Base-by-base conservation (phyloP, 2,888 invertebrate genomes). In the Noctua janthe region DNA sequence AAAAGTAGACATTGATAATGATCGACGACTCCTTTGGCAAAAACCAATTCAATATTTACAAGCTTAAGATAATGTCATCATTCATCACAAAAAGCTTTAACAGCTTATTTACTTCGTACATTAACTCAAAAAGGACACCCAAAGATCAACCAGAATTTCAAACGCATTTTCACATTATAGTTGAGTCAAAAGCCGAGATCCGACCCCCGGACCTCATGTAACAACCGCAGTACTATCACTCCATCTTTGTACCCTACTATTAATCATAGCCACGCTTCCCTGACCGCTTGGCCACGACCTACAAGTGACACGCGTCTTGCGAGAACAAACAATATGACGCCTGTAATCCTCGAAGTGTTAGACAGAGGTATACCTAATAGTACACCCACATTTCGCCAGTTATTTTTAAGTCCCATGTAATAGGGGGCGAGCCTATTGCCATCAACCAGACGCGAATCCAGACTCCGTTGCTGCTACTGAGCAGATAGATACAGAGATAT, bases 191-290 rank as follows among this genome's bases (percentile, higher is more conserved):
- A 76, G 56, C 64, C 35, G n/a, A 64, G 43, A n/a, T 67, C 35
- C 29, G 49, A 72, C 69, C 71, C 73, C 23, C 5, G n/a, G 29
- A 70, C 73, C 75, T 77, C 62, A 70, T 77, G 51, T 84, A 35
- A 13, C 35, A n/a, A 74, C 88, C 88, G 35, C 82, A 77, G 23
- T 73, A 72, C 71, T 75, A 76, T 85, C 74, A 74, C 69, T 82
- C 73, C 78, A 81, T 88, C 76, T 79, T 74, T 15, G n/a, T 74
- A 78, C 84, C 87, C 78, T 71, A 39, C 59, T 76, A 83, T 88
- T 88, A 84, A 86, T 88, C 87, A 83, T 76, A 59, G 70, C n/a
- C 39, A 29, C 29, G 64, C 77, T 78, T 67, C n/a, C 5, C 72
- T 51, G 72, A 70, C 71, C 76, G 4, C 69, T 17, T 17, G 47